Base-by-base conservation (phyloP, 2,888 invertebrate genomes). In the Volucella bombylans region DNA sequence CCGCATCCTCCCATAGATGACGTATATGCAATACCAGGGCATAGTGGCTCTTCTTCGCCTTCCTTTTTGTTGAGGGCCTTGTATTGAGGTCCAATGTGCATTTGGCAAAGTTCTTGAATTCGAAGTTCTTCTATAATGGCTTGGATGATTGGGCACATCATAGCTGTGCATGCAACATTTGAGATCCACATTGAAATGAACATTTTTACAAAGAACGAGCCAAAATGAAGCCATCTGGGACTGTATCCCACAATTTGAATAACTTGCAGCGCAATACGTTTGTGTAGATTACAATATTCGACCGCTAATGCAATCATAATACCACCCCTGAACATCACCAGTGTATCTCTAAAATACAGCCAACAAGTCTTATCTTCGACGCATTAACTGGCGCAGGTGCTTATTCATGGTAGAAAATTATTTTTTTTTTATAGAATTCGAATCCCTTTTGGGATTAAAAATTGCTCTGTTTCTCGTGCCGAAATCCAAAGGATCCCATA, bases 121-220 rank as follows among this genome's bases (percentile, higher is more conserved):
- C 55, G 95, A 18, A 97, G 92, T 87, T 97, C 97, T 89, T 95
- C 94, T 6, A 97, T 92, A 3, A 97, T 96, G 38, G 97, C 97
- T 86, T 96, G 95, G 18, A 97, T 95, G 86, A 97, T 97, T 1
- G 97, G 97, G 81, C 97, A 95, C 97, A 98, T 97, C 96, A 98
- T 97, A 2, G 97, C 97, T 1, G 97, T 96, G 3, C 97, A 97
- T 0, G 98, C 98, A 0, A 98, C 98, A 91, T 98, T 98, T 8
- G 97, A 97, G 87, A 98, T 97, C 98, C 98, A 98, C 97, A 98
- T 98, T 0, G 97, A 97, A 87, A 98, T 94, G 89, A 97, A 97
- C 96, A 97, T 97, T 0, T 97, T 97, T 14, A 97, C 97, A 85
- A 95, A 93, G 89, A 97, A 96, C 61, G 98, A 93, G 0, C 97